Evolutionary conservation across 2,888 invertebrate species (phyloP).

Genomic region (Melanotus villosus): DNA sequence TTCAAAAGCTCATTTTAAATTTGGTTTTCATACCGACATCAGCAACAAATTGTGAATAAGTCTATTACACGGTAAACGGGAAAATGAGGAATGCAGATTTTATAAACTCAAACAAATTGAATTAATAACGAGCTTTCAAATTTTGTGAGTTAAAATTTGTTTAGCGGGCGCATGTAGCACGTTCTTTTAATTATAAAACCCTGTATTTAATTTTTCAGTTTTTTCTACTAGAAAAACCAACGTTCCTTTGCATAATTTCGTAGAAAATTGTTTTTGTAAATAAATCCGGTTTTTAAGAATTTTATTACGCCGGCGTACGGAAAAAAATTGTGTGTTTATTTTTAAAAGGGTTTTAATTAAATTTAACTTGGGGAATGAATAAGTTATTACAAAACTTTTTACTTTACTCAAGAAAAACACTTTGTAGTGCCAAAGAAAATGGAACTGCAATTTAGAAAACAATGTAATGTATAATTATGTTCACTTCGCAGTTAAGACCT

Average conservation of each 20-base stretch:
- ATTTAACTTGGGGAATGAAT: no score
- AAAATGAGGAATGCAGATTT: conserved; percentile 3
- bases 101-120: conserved; percentile 8
- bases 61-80: not conserved
- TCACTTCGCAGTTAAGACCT: conserved; percentile 10
- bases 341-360: no score
- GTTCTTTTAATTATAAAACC: not conserved
- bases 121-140: not conserved
- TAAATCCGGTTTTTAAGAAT: no score
- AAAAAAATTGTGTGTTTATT: no score
- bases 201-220: not conserved
- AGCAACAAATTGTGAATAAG: conserved; percentile 2
- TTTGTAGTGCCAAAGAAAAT: not conserved
- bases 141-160: not conserved
- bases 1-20: conserved; percentile 11
- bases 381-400: no score
- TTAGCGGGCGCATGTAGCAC: not conserved
- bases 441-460: conserved; percentile 10
- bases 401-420: not conserved
- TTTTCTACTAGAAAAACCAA: no score
- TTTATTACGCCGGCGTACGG: no score
- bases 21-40: not conserved
- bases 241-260: no score
- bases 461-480: conserved; percentile 7
- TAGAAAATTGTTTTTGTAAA: no score